Conservation (phyloP, 2,888 invertebrate genomes). For the Synanthedon formicaeformis region DNA sequence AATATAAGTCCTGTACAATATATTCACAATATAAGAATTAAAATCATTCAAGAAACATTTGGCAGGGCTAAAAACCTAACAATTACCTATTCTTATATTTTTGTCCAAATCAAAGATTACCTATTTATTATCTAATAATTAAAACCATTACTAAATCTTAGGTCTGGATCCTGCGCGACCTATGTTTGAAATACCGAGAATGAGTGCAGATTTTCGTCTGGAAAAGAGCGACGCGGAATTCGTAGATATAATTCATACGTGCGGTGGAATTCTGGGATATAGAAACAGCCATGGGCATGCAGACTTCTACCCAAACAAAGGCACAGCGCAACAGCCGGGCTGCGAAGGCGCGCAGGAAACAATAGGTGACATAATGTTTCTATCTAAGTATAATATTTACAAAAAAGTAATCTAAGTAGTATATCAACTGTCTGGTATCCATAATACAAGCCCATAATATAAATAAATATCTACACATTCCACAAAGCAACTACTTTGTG, state of each 20-base stretch:
- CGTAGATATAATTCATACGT: conserved; percentile 82
- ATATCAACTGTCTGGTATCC: too few species aligned
- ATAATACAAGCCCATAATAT: too few species aligned
- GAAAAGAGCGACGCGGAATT: conserved; percentile 77
- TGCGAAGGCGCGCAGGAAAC: conserved; percentile 62
- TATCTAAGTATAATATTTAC: too few species aligned
- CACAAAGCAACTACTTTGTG: too few species aligned
- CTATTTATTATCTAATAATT: not conserved
- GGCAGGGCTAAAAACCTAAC: too few species aligned
- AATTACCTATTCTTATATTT: too few species aligned
- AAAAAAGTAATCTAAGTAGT: too few species aligned
- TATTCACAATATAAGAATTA: too few species aligned
- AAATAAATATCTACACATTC: too few species aligned
- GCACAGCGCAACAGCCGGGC: conserved; percentile 76
- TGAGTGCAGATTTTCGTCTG: conserved; percentile 48
- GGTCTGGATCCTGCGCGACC: conserved; percentile 78
- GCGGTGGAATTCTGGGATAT: conserved; percentile 75
- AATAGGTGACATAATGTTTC: conserved; percentile 32
- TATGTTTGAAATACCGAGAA: conserved; percentile 63
- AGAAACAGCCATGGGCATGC: conserved; percentile 73
- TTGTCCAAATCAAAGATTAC: too few species aligned
- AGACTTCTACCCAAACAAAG: conserved; percentile 83
- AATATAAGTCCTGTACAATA: too few species aligned
- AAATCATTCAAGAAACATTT: too few species aligned
- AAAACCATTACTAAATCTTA: conserved; percentile 10